Base-by-base conservation (phyloP, 1,140 invertebrate species). In the Apis cerana region DNA sequence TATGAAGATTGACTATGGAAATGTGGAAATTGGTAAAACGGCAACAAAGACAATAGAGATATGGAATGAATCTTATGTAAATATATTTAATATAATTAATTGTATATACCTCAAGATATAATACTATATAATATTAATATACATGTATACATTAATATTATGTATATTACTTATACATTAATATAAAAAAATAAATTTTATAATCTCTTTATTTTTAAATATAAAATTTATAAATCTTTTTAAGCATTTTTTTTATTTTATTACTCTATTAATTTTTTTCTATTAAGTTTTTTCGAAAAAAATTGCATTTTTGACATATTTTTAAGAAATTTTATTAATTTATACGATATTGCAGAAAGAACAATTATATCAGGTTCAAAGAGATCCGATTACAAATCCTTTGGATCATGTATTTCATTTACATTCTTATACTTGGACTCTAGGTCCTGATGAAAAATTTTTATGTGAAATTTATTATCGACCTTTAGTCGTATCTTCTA, bases 361-460 rank as follows among this genome's bases (percentile, higher is more conserved):
- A 50, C 82, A 88, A 68, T 58, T 76, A 12, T 92, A 91, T 58
- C 76, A 88, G 21, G 83, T 89, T 23, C 88, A 79, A 79, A 88
- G 89, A 64, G 91, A 93, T 69, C 71, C 87, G 9, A 76, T 68
- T 21, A 91, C 90, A 0, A 92, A 91, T 87, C 88, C 90, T 8
- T 80, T 91, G 59, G 91, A 92, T 69, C 76, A 89, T 58, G 91
- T 91, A 23, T 92, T 93, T 64, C 82, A 90, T 80, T 88, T 90
- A 19, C 33, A 82, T 15, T 74, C 85, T 62, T 91, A 91, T 68
- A 86, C 85, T 10, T 93, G 91, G 92, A 69, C 79, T 7, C 67
- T 93, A n/a, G 11, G 59, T 12, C 83, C 89, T 19, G 71, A 80
- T 50, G 79, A 87, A 33, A 71, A 80, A 70, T 89, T 81, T 19